Evolutionary conservation across 2,113 vertebrate species (phyloP).

Genomic region (Dermatemys mawii): DNA sequence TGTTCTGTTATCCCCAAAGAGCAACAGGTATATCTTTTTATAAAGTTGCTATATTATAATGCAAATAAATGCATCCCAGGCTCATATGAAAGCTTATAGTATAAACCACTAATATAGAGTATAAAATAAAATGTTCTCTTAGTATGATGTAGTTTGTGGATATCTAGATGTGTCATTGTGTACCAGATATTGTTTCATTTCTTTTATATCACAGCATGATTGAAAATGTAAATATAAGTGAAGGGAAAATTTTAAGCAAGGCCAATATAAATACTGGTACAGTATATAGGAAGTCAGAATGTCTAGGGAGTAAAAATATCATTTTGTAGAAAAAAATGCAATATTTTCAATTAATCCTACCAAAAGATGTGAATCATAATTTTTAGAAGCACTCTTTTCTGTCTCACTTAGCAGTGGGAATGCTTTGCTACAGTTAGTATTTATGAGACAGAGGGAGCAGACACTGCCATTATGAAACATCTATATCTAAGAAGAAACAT

Average conservation of each 20-base stretch:
- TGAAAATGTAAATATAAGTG: neutral
- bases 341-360: neutral
- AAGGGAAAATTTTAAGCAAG: neutral
- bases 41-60: neutral
- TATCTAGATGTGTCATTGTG: neutral
- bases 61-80: rapidly evolving
- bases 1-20: neutral
- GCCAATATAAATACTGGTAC: neutral
- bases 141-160: neutral
- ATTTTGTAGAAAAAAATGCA: neutral
- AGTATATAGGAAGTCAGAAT: neutral
- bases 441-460: neutral
- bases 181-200: neutral
- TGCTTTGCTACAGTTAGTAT: neutral
- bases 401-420: neutral
- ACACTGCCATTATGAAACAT: neutral
- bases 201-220: neutral
- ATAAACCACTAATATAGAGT: neutral
- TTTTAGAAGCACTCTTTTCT: neutral
- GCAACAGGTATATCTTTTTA: rapidly evolving
- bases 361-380: neutral
- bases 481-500: neutral
- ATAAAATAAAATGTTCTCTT: neutral
- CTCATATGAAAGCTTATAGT: neutral
- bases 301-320: neutral